Percentiles rank a stretch among this genome's conserved stretches.
Evolutionary conservation across 1,140 invertebrate genomes (phyloP).

Genomic region (Campoletis sonorensis): DNA sequence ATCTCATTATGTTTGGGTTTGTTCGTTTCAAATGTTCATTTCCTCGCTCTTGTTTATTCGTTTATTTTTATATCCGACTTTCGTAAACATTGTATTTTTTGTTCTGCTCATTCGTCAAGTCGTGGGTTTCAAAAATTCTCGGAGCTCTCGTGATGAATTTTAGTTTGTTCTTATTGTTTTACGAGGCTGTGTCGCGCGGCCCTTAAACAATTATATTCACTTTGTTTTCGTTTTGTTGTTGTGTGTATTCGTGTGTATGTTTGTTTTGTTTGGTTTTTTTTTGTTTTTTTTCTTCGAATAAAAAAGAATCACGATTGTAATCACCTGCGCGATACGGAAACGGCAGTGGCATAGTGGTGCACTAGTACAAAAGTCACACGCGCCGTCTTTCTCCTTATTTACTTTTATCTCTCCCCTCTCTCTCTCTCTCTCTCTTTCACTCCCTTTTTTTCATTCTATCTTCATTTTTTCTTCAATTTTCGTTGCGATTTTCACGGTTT

Average conservation of each 20-base stretch:
- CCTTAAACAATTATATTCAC: conserved; percentile 22
- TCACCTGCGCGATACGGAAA: conserved; percentile 57
- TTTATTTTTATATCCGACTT: neutral
- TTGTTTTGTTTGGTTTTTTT: neutral
- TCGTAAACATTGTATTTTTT: neutral
- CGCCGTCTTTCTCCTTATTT: conserved; percentile 54
- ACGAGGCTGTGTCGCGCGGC: conserved; percentile 8
- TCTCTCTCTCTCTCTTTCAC: conserved; percentile 1
- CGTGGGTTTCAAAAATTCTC: neutral
- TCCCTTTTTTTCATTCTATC: neutral
- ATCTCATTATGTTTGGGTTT: conserved; percentile 34
- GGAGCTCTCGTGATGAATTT: neutral
- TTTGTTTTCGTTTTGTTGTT: conserved; percentile 3
- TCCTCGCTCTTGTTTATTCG: neutral
- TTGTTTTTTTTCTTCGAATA: conserved; percentile 26
- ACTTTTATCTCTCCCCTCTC: conserved; percentile 8
- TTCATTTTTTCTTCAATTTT: neutral
- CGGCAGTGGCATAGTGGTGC: conserved; percentile 75
- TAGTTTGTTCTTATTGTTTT: neutral
- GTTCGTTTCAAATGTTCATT: conserved; percentile 6
- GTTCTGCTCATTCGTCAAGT: neutral
- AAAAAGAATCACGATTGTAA: conserved; percentile 47
- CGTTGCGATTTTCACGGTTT: too few species aligned
- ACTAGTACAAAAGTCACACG: conserved; percentile 73
- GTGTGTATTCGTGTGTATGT: neutral